Evolutionary conservation across 2,797 vertebrate genomes (phyloP).

Genomic region (Enteromius trimaculatus): DNA sequence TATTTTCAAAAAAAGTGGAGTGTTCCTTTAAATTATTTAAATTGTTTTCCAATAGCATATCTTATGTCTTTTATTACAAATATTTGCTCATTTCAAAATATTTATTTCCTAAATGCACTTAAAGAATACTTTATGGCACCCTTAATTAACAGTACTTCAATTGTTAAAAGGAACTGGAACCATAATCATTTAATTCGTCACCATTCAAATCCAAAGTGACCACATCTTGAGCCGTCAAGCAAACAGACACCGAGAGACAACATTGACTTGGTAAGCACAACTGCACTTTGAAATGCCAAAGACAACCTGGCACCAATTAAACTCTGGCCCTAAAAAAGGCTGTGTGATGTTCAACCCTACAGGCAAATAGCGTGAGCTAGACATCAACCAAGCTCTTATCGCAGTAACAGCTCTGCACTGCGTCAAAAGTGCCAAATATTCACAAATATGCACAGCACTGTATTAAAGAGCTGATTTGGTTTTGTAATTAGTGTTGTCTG

Average conservation of each 20-base stretch:
- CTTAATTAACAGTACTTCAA: background rate
- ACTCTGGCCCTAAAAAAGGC: conserved; percentile 49
- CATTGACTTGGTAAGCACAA: conserved; percentile 38
- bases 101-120: background rate
- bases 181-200: conserved; percentile 6
- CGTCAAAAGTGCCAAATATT: conserved; percentile 60
- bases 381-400: conserved; percentile 58
- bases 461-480: conserved; percentile 62
- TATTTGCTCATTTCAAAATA: background rate
- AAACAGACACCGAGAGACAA: conserved; percentile 47
- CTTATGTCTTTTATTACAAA: background rate
- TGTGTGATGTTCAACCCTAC: conserved; percentile 51
- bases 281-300: conserved; percentile 42
- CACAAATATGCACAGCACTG: conserved; percentile 55
- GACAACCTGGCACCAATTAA: conserved; percentile 60
- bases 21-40: background rate
- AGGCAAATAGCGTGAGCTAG: conserved; percentile 56
- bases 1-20: too few species aligned
- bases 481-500: conserved; percentile 66
- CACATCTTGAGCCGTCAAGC: conserved; percentile 43
- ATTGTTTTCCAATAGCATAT: background rate
- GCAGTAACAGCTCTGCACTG: conserved; percentile 59
- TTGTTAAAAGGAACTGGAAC: background rate
- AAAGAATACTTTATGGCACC: background rate
- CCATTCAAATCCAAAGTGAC: conserved; percentile 3